phyloP scores from a whole-genome alignment of 2,888 invertebrate species.

The Petrolisthes manimaculis region DNA sequence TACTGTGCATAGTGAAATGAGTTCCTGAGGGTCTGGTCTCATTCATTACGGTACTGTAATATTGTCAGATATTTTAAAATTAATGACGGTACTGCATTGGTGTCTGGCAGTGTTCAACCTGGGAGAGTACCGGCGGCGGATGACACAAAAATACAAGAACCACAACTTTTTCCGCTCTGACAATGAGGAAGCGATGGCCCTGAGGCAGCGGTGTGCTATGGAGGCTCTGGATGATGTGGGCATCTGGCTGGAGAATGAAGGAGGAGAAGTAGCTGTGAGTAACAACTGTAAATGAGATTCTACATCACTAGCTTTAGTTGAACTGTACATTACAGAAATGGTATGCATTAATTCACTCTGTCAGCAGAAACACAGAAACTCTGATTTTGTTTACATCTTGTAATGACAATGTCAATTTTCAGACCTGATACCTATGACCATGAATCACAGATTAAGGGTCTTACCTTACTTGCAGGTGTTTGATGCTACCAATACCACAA shows the following conservation, averaged over 20 bases:
- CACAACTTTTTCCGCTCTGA: conserved; percentile 98
- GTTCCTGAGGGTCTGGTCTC: too few relatives aligned
- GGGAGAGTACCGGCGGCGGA: conserved; percentile 96
- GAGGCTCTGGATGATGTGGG: conserved; percentile 81
- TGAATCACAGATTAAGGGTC: not conserved
- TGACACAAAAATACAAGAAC: conserved; percentile 92
- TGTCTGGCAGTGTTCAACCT: conserved; percentile 89
- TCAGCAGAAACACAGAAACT: not conserved
- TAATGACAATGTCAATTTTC: not conserved
- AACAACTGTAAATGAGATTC: too few relatives aligned
- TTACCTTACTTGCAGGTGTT: conserved; percentile 76
- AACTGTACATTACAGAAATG: not conserved
- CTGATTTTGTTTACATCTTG: not conserved
- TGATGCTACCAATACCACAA: conserved; percentile 98
- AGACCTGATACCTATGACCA: not conserved
- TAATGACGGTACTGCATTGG: not conserved
- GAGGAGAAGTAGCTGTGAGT: conserved; percentile 94
- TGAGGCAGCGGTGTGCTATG: conserved; percentile 92
- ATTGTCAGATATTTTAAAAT: not conserved
- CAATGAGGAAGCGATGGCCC: conserved; percentile 96
- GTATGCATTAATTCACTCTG: not conserved
- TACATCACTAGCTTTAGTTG: not conserved
- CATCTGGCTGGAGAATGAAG: conserved; percentile 82
- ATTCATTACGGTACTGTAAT: not conserved
- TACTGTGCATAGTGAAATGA: too few relatives aligned